Base-by-base conservation (phyloP, 2,888 invertebrate species). In the Tachina grossa region DNA sequence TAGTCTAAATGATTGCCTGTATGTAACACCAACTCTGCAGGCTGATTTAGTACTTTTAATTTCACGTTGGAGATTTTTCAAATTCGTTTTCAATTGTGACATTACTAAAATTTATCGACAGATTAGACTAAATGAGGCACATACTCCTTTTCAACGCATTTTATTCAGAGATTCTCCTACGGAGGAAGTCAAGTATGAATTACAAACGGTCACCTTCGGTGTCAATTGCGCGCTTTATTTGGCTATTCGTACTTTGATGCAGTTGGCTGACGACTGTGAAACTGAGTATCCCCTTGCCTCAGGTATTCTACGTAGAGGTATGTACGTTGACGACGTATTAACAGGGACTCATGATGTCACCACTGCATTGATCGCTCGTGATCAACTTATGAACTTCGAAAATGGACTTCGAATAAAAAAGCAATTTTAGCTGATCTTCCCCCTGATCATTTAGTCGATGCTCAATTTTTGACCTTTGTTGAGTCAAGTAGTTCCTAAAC, bases 141-240 rank as follows among this genome's bases (percentile, higher is more conserved):
- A 55, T 19, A 22, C 55, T 19, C 55, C 55, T 10, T 55, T 55
- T 19, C 55, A 22, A 19, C 22, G 22, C 1, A 55, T 55, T 11
- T 19, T 55, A 9, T 55, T 22, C 8, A 6, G 22, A 19, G 49
- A 49, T 19, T 74, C 83, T 9, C 78, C 71, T 19, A n/a, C 22
- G 6, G 68, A 68, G 51, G 51, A 68, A 0, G 3, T 68, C 2
- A 68, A 22, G 16, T 87, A 59, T 55, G 77, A 83, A 59, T 65
- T 87, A 10, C 66, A 79, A 19, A 84, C 85, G 6, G 80, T 87
- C 1, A 87, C 86, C 9, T 87, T 84, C 65, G 87, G 87, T 16
- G 72, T 41, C 16, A 31, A 31, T 31, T 31, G 31, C 4, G 31
- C 8, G 22, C 22, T 2, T 22, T 22, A 22, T 22, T 22, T 57